Evolutionary conservation across 2,113 vertebrate species (phyloP), one percentile per base, ranked within the genome.

Genomic region (Gymnogyps californianus): DNA sequence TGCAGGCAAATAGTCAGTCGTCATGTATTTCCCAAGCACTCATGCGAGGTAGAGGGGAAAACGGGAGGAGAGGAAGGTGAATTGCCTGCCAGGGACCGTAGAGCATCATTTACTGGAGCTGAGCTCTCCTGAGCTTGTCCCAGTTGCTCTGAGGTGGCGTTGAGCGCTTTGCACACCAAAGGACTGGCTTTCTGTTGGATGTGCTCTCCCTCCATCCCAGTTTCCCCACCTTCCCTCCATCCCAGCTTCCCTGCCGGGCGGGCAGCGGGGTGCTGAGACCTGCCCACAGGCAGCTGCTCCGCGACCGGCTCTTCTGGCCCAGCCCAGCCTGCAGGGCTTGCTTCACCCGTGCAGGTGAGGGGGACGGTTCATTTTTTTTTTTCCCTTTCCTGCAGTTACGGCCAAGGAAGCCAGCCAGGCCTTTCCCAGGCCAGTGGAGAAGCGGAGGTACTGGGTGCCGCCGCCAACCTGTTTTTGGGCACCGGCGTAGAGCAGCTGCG

Each of bases 161-260:
- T 36, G 24, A 61, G 40, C 1, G 1, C 65, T 71, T 58, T 20
- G 77, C 66, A 21, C 11, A 4, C 38, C 4, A 1, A 59, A 64
- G 29, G 16, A 32, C 31, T 22, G 76, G 31, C 88, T 89, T 77
- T 61, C 66, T 65, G 55, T 22, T 10, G 32, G 42, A 55, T 21
- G 11, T 1, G 9, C 29, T 44, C 29, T 78, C 66, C 20, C 38
- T 57, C 75, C 38, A 36, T 40, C 47, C 44, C 17, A 1, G 5
- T 55, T 95, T 93, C 15, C 42, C 32, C 65, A 38, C 19, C 16
- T 29, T 94, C 31, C 22, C 40, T 54, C 29, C 29, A 7, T 49
- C 28, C 70, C 3, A 2, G 32, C 22, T 44, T 32, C 11, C 22
- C 38, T 32, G 17, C 15, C 0, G 1, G 34, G 24, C 0, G 2